Base-by-base conservation (phyloP, 2,113 vertebrate species). In the Rafetus swinhoei region DNA sequence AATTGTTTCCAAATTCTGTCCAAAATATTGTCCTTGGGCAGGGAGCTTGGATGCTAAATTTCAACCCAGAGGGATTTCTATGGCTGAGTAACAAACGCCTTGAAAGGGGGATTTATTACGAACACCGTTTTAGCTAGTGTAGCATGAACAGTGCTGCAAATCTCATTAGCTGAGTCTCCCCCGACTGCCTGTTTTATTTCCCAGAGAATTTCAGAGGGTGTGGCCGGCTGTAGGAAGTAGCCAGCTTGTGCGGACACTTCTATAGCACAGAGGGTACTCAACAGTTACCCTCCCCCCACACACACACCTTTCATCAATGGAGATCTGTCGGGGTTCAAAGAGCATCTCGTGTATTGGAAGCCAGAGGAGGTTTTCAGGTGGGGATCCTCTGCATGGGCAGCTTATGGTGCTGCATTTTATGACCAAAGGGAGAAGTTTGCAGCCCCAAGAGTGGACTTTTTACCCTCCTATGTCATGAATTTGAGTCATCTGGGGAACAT, bases 1-100 rank as follows among this genome's bases (percentile, higher is more conserved):
- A 95, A 97, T 96, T 97, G 96, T 97, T 96, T 97, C 96, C 95
- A 97, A 96, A 93, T 97, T 95, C 91, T 96, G 89, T 96, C 92
- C 94, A 94, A 97, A 97, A 97, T 97, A 92, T 95, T 96, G 93
- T 96, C 94, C 85, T 97, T 96, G 96, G 95, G 96, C 94, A 96
- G 94, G 83, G 88, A 90, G 86, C 88, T 97, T 93, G 92, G 85
- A 96, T 92, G 95, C 91, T 97, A 81, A 91, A 87, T 92, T 96
- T 96, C 95, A 95, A 21, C 65, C 87, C 90, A 92, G 93, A 94
- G 95, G 89, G 84, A 85, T 95, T 95, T 96, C 96, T 93, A 84
- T 97, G 96, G 95, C 95, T 1, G 65, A 94, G n/a, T 53, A 87
- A 96, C 93, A 96, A 92, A 95, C 95, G 72, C 81, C 84, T 95